Percentiles rank a stretch among this genome's conserved stretches.
Evolutionary conservation across 2,888 invertebrate species (phyloP).

Genomic region (Drosophila nigricruria): DNA sequence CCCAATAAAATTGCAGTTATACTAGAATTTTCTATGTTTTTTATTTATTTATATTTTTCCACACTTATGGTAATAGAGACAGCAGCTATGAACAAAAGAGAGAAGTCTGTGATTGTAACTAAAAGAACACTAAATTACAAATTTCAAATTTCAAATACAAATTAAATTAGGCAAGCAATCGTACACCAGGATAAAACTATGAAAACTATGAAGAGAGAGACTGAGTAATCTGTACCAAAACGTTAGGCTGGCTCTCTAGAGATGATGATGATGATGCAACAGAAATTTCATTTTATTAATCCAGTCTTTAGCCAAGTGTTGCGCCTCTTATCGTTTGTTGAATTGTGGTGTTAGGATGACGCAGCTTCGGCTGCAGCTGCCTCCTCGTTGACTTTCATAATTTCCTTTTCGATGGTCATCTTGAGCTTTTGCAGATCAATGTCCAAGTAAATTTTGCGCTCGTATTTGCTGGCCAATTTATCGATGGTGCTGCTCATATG

Average conservation of each 20-base stretch:
- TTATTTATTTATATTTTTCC: neutral
- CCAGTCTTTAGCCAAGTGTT: neutral
- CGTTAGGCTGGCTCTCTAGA: neutral
- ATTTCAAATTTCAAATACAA: neutral
- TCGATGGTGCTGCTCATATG: constrained; percentile 44
- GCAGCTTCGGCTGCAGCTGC: constrained; percentile 36
- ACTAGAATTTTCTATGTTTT: constrained; percentile 3
- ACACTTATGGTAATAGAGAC: neutral
- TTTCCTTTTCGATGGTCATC: constrained; percentile 56
- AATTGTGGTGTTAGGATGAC: neutral
- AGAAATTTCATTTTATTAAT: neutral
- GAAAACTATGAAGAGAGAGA: neutral
- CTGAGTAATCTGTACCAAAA: constrained; percentile 10
- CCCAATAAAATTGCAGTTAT: neutral
- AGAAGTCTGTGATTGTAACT: neutral
- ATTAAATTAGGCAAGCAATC: neutral
- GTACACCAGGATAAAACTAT: neutral
- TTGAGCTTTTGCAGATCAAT: constrained; percentile 57
- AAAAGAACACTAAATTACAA: neutral
- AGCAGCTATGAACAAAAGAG: neutral
- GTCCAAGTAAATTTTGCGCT: constrained; percentile 53
- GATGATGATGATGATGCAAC: neutral
- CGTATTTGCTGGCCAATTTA: constrained; percentile 46
- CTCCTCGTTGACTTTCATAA: constrained; percentile 46
- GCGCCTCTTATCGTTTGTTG: neutral